phyloP scores from a whole-genome alignment of 2,888 invertebrate genomes.

The Strigamia transsilvanica region DNA sequence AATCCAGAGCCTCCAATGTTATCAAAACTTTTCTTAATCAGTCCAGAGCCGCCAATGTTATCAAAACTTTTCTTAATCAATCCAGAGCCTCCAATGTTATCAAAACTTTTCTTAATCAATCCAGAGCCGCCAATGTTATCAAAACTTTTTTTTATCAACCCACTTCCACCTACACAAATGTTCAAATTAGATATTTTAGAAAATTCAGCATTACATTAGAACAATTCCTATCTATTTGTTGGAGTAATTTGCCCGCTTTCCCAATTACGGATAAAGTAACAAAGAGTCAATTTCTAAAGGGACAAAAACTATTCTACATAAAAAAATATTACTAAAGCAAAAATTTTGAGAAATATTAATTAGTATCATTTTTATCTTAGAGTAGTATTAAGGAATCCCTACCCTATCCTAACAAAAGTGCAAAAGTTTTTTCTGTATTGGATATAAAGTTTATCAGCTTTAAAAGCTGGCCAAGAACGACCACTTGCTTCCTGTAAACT shows the following conservation, averaged over 20 bases:
- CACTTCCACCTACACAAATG: not conserved
- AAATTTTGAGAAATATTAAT: too few species aligned
- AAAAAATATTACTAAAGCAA: too few species aligned
- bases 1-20: constrained; percentile 1
- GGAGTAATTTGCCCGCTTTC: too few species aligned
- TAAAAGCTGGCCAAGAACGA: not conserved
- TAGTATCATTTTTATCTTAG: too few species aligned
- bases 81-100: not conserved
- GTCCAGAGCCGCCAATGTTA: constrained; percentile 16
- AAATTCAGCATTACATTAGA: too few species aligned
- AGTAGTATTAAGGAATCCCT: not conserved
- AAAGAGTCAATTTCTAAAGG: too few species aligned
- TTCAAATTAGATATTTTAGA: too few species aligned
- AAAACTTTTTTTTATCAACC: not conserved
- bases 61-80: constrained; percentile 36
- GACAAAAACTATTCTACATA: too few species aligned
- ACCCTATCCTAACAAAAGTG: not conserved
- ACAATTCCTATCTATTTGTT: too few species aligned
- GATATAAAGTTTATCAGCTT: not conserved
- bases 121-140: constrained; percentile 31
- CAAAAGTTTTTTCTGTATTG: not conserved
- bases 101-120: constrained; percentile 18
- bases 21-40: constrained; percentile 26
- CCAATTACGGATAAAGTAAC: too few species aligned
- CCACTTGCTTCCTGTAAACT: not conserved